A percentile compares a stretch with the other conserved stretches of the same genome.
These are phyloP conservation scores for Potamarius usumacintae DNA, from an alignment of 2,113 vertebrate genomes.

Conservation along the genomic window DNA sequence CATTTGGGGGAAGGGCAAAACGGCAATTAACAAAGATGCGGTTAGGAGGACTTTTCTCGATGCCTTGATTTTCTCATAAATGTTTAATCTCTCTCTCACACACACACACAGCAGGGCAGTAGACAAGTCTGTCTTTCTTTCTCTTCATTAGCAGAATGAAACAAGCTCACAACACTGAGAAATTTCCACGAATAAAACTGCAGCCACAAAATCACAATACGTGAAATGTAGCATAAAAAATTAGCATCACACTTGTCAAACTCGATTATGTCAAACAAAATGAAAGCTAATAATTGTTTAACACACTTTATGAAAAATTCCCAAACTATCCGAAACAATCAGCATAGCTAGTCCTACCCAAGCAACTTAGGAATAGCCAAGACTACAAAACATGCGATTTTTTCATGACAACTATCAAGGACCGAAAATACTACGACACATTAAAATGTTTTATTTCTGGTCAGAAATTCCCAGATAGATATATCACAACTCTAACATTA, in stretches of 20 bases:
- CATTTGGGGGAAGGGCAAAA: slow-evolving; percentile 14
- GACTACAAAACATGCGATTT: not conserved
- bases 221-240: not conserved
- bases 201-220: not conserved
- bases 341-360: not conserved
- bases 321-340: not conserved
- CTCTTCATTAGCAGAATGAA: not conserved
- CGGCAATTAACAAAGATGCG: slow-evolving; percentile 28
- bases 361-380: not conserved
- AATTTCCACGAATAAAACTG: not conserved
- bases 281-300: not conserved
- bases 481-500: not conserved
- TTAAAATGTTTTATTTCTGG: not conserved
- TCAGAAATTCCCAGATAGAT: not conserved
- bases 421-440: too few relatives aligned
- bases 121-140: not conserved
- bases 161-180: not conserved
- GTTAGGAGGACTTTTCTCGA: slow-evolving; percentile 15
- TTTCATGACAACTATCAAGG: not conserved
- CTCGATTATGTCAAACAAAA: not conserved
- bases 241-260: not conserved
- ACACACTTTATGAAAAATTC: not conserved
- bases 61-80: slow-evolving; percentile 40
- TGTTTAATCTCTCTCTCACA: slow-evolving; percentile 32
- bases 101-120: not conserved